These are phyloP conservation scores for Coccyzus lansbergi DNA, from an alignment of 2,797 vertebrate species.

Conservation along the genomic window DNA sequence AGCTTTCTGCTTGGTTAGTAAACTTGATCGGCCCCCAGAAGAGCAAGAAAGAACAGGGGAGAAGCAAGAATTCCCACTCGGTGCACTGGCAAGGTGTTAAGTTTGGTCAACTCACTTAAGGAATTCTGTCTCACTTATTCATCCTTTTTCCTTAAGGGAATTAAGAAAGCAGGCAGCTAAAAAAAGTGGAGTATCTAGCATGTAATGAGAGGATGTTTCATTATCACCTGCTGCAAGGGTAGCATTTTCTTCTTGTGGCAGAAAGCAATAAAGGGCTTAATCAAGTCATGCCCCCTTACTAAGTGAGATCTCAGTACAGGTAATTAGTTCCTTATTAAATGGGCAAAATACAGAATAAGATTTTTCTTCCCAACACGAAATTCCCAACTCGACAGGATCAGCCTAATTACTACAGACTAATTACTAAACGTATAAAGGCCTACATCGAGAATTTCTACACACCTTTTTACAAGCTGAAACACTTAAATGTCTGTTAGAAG, in stretches of 20 bases:
- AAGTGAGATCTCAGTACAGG: background rate
- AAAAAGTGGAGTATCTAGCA: background rate
- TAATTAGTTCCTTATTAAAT: background rate
- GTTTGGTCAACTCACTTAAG: background rate
- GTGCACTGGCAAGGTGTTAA: background rate
- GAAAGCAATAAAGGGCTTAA: background rate
- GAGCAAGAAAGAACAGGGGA: background rate
- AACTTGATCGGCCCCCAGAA: background rate
- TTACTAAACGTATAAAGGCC: background rate
- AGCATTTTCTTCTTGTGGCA: background rate
- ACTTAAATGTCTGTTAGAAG: background rate
- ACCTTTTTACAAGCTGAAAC: background rate
- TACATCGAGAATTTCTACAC: background rate
- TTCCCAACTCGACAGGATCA: background rate
- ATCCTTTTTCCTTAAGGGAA: background rate
- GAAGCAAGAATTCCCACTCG: background rate
- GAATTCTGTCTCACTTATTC: background rate
- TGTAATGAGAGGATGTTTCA: background rate
- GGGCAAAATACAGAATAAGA: background rate
- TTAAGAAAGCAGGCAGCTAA: background rate
- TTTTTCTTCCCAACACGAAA: background rate
- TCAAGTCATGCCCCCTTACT: background rate
- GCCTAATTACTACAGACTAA: background rate
- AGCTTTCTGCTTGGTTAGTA: background rate
- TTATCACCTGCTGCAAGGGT: background rate